These are phyloP conservation scores for Danio tinwini DNA, from an alignment of 2,797 vertebrate genomes.

Conservation along the genomic window DNA sequence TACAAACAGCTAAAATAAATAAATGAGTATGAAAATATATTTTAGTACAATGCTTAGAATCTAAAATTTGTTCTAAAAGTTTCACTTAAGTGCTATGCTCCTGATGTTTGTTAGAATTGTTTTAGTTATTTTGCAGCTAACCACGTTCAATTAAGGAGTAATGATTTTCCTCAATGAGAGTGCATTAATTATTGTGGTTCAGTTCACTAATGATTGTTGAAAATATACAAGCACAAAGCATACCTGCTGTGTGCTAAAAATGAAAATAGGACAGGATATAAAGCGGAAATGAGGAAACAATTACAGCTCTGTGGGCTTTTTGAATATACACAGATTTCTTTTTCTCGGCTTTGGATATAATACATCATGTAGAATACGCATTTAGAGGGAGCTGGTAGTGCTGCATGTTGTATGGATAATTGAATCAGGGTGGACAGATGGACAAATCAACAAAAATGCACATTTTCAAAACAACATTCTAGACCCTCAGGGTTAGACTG, in stretches of 20 bases:
- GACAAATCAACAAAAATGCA: slow-evolving; percentile 8
- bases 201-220: neutral
- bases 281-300: neutral
- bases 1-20: too few relatives aligned
- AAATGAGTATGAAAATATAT: too few relatives aligned
- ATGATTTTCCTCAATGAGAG: neutral
- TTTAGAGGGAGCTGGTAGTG: neutral
- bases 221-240: neutral
- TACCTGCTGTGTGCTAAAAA: slow-evolving; percentile 17
- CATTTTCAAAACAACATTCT: neutral
- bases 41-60: too few relatives aligned
- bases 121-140: neutral
- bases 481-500: neutral
- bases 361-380: neutral
- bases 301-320: neutral
- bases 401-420: slow-evolving; percentile 3
- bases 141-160: slow-evolving; percentile 13
- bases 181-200: slow-evolving; percentile 12
- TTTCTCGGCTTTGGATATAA: neutral
- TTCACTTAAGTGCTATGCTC: neutral
- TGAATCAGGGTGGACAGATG: neutral
- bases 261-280: neutral
- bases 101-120: neutral
- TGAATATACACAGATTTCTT: neutral
- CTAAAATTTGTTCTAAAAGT: neutral